A percentile compares a stretch with the other conserved stretches of the same genome.
Evolutionary conservation across 2,797 vertebrate genomes (phyloP).

Genomic region (Coilia nasus): DNA sequence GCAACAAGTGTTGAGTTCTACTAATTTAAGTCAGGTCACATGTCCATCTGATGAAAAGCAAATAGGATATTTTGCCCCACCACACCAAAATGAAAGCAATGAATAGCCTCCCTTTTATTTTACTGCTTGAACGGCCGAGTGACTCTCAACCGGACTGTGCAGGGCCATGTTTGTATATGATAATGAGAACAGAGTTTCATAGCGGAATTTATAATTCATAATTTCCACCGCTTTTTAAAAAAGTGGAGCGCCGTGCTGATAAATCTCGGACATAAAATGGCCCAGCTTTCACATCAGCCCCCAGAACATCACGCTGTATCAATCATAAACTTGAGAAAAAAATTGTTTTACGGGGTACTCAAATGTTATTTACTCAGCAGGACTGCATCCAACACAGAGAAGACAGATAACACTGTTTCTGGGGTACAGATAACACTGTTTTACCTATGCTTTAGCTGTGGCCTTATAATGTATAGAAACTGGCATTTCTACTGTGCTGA

Average conservation of each 20-base stretch:
- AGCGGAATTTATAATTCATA: conserved; percentile 26
- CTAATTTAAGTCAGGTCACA: conserved; percentile 18
- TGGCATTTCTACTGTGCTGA: not conserved
- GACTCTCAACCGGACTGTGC: conserved; percentile 41
- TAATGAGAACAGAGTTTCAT: conserved; percentile 48
- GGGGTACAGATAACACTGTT: not conserved
- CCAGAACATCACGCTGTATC: not conserved
- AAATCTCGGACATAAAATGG: conserved; percentile 16
- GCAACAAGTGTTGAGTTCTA: conserved; percentile 17
- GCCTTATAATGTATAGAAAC: not conserved
- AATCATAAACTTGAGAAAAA: not conserved
- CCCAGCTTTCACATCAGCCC: not conserved
- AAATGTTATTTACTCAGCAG: not conserved
- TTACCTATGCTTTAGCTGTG: not conserved
- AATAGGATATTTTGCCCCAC: conserved; percentile 23
- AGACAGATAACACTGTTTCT: not conserved
- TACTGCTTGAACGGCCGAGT: conserved; percentile 38
- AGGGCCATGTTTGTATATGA: conserved; percentile 52
- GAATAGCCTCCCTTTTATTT: conserved; percentile 46
- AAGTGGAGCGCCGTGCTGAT: conserved; percentile 9
- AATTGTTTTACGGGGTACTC: not conserved
- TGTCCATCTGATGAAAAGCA: conserved; percentile 19
- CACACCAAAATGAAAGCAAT: conserved; percentile 41
- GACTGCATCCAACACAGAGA: not conserved
- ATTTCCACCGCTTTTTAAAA: conserved; percentile 27